Conservation (phyloP, 2,113 vertebrate genomes). For the Heterotis niloticus region DNA sequence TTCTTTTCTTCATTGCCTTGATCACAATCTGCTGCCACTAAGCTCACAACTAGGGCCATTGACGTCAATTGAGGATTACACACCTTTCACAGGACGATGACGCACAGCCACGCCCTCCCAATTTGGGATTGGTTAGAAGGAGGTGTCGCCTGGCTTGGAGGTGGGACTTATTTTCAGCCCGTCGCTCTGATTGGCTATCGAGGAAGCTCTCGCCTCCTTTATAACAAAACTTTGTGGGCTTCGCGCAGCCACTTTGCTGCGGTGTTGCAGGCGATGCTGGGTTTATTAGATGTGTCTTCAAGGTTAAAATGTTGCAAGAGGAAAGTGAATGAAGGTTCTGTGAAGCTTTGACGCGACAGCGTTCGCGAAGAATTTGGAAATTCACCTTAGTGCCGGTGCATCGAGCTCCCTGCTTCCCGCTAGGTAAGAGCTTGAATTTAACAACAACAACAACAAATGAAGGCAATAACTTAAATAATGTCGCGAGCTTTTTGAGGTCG, state of each 20-base stretch:
- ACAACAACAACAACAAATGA: too few relatives aligned
- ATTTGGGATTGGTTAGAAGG: constrained; percentile 30
- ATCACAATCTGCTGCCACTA: constrained; percentile 6
- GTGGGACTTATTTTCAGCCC: not conserved
- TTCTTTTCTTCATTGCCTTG: not conserved
- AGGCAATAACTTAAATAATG: too few relatives aligned
- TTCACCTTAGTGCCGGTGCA: not conserved
- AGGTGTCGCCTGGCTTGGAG: constrained; percentile 24
- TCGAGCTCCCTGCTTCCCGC: not conserved
- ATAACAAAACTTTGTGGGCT: constrained; percentile 1
- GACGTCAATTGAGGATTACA: constrained; percentile 55
- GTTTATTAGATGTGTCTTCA: too few relatives aligned
- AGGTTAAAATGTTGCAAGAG: too few relatives aligned
- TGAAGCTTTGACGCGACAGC: too few relatives aligned
- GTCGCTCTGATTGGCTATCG: not conserved
- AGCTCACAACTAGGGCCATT: constrained; percentile 26
- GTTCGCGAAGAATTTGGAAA: too few relatives aligned
- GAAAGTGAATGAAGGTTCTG: too few relatives aligned
- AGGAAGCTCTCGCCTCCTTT: not conserved
- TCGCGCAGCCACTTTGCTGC: not conserved
- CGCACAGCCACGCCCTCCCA: constrained; percentile 5
- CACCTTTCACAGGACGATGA: constrained; percentile 21
- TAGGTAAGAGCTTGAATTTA: too few relatives aligned
- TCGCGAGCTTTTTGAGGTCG: too few relatives aligned
- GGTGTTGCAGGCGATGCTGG: not conserved